Conservation (phyloP, 2,113 vertebrate species). For the Tautogolabrus adspersus region DNA sequence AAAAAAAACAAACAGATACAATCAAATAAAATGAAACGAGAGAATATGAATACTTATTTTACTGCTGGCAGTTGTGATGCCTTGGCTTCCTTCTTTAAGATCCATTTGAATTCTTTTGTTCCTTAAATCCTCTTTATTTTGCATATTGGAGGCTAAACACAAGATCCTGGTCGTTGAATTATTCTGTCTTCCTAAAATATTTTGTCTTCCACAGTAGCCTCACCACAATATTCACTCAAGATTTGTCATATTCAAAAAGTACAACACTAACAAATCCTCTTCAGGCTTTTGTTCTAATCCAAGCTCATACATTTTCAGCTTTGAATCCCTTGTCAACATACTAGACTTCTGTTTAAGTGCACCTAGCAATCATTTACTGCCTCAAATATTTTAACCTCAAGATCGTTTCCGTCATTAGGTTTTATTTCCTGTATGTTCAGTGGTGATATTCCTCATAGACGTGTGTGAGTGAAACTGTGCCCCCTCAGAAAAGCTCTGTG, state of each 20-base stretch:
- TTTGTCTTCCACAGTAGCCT: not conserved
- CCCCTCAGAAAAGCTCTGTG: slow-evolving; percentile 18
- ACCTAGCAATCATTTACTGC: not conserved
- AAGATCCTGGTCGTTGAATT: not conserved
- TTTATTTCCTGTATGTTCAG: not conserved
- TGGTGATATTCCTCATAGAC: not conserved
- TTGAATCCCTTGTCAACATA: not conserved
- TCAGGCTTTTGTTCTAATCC: not conserved
- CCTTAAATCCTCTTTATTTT: no score
- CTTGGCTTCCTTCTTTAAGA: no score
- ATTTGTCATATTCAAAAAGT: no score
- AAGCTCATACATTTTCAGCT: no score
- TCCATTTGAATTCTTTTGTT: no score
- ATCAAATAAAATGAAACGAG: no score
- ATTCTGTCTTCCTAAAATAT: not conserved
- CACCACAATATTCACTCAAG: no score
- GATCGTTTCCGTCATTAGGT: no score
- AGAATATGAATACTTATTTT: no score
- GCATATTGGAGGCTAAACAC: not conserved
- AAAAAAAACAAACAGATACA: no score
- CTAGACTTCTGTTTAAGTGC: no score
- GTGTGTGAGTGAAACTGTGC: slow-evolving; percentile 14
- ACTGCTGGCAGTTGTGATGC: no score
- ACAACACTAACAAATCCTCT: not conserved
- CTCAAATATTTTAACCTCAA: not conserved